A percentile compares a stretch with the other conserved stretches of the same genome.
These are phyloP conservation scores for Trematomus bernacchii DNA, from an alignment of 2,797 vertebrate species.

Conservation along the genomic window DNA sequence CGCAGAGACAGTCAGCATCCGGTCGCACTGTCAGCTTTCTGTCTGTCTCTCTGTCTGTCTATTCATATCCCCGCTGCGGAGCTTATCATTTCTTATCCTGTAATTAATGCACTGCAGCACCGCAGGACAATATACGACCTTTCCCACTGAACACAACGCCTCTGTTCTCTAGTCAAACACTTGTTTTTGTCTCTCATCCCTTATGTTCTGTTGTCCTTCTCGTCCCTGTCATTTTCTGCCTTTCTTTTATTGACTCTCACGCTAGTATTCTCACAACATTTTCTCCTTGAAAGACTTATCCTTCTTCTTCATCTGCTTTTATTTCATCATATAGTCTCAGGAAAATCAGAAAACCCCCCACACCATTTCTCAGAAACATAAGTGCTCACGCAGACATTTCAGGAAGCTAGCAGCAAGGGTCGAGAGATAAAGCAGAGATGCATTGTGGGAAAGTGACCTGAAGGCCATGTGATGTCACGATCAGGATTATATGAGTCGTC, in stretches of 20 bases:
- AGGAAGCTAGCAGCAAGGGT: constrained; percentile 41
- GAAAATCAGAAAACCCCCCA: constrained; percentile 15
- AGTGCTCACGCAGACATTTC: neutral
- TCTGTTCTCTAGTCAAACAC: constrained; percentile 45
- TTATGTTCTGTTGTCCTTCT: constrained; percentile 42
- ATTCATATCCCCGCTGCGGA: constrained; percentile 52
- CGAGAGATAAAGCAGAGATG: constrained; percentile 38
- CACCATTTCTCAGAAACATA: neutral
- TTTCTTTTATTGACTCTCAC: constrained; percentile 49
- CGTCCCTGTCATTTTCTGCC: constrained; percentile 64
- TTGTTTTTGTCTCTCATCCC: constrained; percentile 60
- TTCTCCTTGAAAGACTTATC: neutral
- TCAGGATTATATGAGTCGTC: constrained; percentile 14
- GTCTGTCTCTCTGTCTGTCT: constrained; percentile 56
- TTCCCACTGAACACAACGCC: constrained; percentile 56
- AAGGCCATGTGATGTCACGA: constrained; percentile 3
- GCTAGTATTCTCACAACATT: constrained; percentile 24
- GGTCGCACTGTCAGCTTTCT: constrained; percentile 53
- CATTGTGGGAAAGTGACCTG: constrained; percentile 56
- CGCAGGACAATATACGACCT: constrained; percentile 66
- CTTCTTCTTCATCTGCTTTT: neutral
- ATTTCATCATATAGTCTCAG: neutral
- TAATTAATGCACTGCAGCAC: constrained; percentile 69
- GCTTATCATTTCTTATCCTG: constrained; percentile 67
- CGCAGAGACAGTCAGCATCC: constrained; percentile 39